These are phyloP conservation scores for Drosophila greeni DNA, from an alignment of 2,888 invertebrate genomes.

Conservation along the genomic window DNA sequence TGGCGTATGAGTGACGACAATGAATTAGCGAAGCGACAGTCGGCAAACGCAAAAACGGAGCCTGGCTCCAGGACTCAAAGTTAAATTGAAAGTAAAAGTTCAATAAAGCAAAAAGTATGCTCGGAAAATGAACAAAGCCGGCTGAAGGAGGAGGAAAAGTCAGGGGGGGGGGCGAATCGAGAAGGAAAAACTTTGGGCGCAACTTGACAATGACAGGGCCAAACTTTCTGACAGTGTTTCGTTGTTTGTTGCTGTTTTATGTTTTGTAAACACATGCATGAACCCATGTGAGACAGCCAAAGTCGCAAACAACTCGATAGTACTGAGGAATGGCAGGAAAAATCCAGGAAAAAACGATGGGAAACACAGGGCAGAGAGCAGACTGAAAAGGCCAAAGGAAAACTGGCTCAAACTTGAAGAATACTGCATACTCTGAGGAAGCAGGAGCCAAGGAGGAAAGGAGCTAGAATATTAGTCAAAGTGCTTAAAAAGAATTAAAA, in stretches of 20 bases:
- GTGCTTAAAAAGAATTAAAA: conserved; percentile 15
- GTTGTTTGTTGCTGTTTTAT: conserved; percentile 53
- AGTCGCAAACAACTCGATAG: conserved; percentile 49
- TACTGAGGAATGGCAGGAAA: conserved; percentile 6
- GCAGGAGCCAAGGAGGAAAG: neutral
- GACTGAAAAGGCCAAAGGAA: conserved; percentile 14
- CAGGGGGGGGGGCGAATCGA: neutral
- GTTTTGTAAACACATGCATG: conserved; percentile 67
- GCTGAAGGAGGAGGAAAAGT: neutral
- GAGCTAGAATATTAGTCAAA: conserved; percentile 6
- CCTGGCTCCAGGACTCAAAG: conserved; percentile 52
- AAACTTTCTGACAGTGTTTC: conserved; percentile 63
- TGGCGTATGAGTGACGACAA: conserved; percentile 63
- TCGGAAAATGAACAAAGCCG: conserved; percentile 31
- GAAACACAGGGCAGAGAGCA: neutral
- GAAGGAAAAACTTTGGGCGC: conserved; percentile 56
- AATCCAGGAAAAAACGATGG: conserved; percentile 3
- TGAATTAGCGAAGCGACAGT: conserved; percentile 52
- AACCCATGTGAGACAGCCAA: conserved; percentile 48
- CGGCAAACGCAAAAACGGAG: conserved; percentile 39
- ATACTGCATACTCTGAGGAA: conserved; percentile 12
- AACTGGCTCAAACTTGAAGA: conserved; percentile 24
- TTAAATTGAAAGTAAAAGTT: conserved; percentile 74
- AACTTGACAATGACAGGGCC: conserved; percentile 70
- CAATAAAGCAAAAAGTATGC: conserved; percentile 65